Evolutionary conservation across 2,113 vertebrate species (phyloP), one percentile per base, ranked within the genome.

Genomic region (Leptodactylus fuscus): DNA sequence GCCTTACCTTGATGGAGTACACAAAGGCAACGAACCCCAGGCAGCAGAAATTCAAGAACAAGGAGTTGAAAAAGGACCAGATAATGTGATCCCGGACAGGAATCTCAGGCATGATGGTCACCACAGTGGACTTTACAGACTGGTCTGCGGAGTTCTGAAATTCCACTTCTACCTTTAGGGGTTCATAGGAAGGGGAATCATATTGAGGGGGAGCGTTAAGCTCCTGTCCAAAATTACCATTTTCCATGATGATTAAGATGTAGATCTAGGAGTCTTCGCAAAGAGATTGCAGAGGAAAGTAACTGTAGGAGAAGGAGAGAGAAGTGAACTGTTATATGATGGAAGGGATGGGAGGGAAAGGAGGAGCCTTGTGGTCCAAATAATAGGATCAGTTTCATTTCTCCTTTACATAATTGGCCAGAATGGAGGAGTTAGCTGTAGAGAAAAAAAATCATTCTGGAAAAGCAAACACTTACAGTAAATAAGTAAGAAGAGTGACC

Each of bases 1-100:
- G n/a, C 16, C 81, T 83, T 71, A 83, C 81, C 81, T 73, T 83
- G 20, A 83, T 36, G 11, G 81, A 83, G 49, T 58, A 73, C 3
- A 83, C 51, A 24, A 83, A 15, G 20, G 81, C 81, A 67, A 70
- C 1, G 10, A 83, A 6, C 29, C 81, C 81, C 13, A 83, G 67
- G 69, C 81, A 83, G 51, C 67, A 83, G 69, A 73, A 58, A 29
- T 83, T 83, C 36, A 83, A 11, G 51, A 71, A 83, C 22, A 74
- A 5, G 81, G 49, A 58, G 24, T 83, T 83, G 36, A 83, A 83
- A 38, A 83, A 0, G 0, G 81, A 83, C 81, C 81, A 83, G 15
- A 71, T 71, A 3, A 83, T 15, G 32, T 77, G 58, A 49, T 84
- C 82, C 24, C 82, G 82, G 10, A 84, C 29, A 44, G 51, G 24